Base-by-base conservation (phyloP, 1,140 invertebrate genomes). In the Heliothis subflexa region DNA sequence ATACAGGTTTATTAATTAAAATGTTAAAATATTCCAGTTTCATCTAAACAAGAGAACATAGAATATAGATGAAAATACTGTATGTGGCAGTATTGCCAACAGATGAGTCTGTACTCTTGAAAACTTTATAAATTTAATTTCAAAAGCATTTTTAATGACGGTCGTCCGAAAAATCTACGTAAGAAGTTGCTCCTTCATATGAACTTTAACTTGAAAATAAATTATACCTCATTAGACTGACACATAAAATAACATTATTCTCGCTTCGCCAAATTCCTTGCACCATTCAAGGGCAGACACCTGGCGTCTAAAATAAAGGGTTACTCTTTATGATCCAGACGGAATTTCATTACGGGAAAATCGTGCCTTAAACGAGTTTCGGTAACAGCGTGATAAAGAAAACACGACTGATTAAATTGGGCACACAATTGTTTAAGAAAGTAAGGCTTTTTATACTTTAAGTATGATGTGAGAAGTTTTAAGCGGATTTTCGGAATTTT, bases 281-380 rank as follows among this genome's bases (percentile, higher is more conserved):
- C 25, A 64, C 59, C 57, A 12, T 16, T n/a, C 13, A 50, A 62
- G 28, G 57, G 47, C 18, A 62, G 21, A 16, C 40, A 86, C 85
- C 82, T 85, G 82, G 68, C 77, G 78, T 72, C 77, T 80, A 75
- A 79, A 83, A 82, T 80, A 83, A 87, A 82, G 82, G 84, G 81
- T 83, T 81, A 54, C 62, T 81, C 74, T 85, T 84, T 85, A 84
- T 79, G 79, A 79, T 61, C 73, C 66, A 77, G 82, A 81, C 70
- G 80, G 84, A 84, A 85, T 87, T 87, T 87, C 84, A 87, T 87
- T 87, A 85, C 64, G 80, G 74, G 66, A 78, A 81, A 80, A 84
- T 85, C 82, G 79, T 78, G 68, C 81, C 82, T 81, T 81, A 84
- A 85, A 83, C 49, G 81, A 81, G 76, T 78, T 55, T 70, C 50